phyloP scores from a whole-genome alignment of 2,888 invertebrate species.

The Agrilus mali region DNA sequence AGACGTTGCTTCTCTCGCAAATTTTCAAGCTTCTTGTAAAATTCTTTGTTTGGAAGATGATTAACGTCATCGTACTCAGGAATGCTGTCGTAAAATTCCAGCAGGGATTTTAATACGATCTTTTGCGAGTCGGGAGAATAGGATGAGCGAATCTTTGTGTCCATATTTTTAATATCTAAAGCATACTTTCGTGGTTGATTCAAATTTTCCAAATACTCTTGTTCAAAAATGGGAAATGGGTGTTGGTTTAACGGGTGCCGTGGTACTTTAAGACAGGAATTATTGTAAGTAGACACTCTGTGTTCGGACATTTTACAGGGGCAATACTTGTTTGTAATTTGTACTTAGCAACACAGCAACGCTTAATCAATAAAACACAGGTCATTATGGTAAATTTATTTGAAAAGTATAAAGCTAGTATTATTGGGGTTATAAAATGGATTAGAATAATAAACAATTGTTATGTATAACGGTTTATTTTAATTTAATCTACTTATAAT shows the following conservation, averaged over 20 bases:
- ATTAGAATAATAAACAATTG: too few species aligned
- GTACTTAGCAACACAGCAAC: too few species aligned
- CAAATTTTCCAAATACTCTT: conserved; percentile 33
- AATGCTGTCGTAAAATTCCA: conserved; percentile 65
- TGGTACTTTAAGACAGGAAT: conserved; percentile 60
- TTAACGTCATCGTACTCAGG: conserved; percentile 69
- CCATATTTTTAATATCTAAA: conserved; percentile 30
- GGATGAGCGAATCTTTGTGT: conserved; percentile 23
- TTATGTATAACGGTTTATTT: too few species aligned
- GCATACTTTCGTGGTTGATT: conserved; percentile 24
- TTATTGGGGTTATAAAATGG: too few species aligned
- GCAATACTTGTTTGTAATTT: background rate
- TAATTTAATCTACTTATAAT: too few species aligned
- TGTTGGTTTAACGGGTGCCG: conserved; percentile 59
- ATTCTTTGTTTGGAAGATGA: conserved; percentile 62
- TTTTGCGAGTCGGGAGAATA: conserved; percentile 32
- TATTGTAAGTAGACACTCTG: conserved; percentile 49
- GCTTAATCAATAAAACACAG: too few species aligned
- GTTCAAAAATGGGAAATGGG: conserved; percentile 58
- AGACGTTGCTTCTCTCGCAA: conserved; percentile 50
- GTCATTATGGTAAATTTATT: too few species aligned
- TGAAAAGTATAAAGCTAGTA: too few species aligned
- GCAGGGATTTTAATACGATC: conserved; percentile 45
- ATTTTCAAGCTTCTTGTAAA: conserved; percentile 56
- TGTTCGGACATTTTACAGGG: conserved; percentile 29